phyloP scores from a whole-genome alignment of 2,888 invertebrate genomes.

The Chrysina gloriosa region DNA sequence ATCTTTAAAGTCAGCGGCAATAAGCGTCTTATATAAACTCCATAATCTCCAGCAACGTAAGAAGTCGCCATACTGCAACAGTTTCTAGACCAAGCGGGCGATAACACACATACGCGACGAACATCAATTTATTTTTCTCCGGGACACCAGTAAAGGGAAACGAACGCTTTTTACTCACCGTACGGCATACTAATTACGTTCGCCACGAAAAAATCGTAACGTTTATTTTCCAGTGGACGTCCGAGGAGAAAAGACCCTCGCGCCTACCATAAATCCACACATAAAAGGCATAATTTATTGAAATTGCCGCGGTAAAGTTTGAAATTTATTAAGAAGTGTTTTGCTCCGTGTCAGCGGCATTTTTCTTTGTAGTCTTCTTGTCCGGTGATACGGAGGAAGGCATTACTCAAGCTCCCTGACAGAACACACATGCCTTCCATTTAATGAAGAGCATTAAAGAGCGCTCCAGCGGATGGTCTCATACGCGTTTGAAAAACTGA shows the following conservation, averaged over 20 bases:
- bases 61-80: not conserved
- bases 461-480: conserved; percentile 1
- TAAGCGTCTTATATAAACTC: not conserved
- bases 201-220: conserved; percentile 3
- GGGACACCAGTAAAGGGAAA: conserved; percentile 13
- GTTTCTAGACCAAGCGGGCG: conserved; percentile 6
- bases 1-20: not conserved
- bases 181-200: conserved; percentile 16
- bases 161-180: conserved; percentile 9
- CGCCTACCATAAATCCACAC: conserved; percentile 42
- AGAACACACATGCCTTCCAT: conserved; percentile 60
- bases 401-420: conserved; percentile 60
- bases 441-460: conserved; percentile 53
- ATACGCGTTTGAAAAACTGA: conserved; percentile 4
- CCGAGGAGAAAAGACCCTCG: not conserved
- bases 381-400: conserved; percentile 57
- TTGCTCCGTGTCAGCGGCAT: conserved; percentile 60
- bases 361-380: conserved; percentile 59
- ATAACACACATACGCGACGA: not conserved
- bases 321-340: conserved; percentile 60
- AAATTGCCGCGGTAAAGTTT: conserved; percentile 51
- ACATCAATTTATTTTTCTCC: conserved; percentile 7
- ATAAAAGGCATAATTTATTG: conserved; percentile 52
- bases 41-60: not conserved
- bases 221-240: conserved; percentile 8